These are phyloP conservation scores for Diuraphis noxia DNA, from an alignment of 1,140 invertebrate genomes.

Conservation along the genomic window DNA sequence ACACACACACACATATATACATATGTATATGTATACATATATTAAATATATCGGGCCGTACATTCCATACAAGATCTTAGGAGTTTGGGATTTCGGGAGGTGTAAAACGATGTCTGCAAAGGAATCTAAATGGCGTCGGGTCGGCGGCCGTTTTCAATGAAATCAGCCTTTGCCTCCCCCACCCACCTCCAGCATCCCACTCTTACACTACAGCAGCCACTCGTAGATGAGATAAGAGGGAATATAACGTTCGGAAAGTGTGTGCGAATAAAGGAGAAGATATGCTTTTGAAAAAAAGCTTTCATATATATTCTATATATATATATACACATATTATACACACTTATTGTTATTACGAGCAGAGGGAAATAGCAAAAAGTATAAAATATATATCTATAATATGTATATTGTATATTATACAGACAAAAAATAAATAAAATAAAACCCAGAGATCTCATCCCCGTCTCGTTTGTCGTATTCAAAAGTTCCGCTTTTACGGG, in stretches of 20 bases:
- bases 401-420: not conserved
- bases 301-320: not conserved
- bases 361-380: not conserved
- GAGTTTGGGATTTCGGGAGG: not conserved
- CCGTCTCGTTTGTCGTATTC: slow-evolving; percentile 47
- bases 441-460: slow-evolving; percentile 18
- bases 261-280: not conserved
- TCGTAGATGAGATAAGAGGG: not conserved
- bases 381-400: not conserved
- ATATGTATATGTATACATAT: not conserved
- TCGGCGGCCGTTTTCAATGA: not conserved
- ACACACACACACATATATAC: too few relatives aligned
- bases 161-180: not conserved
- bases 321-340: not conserved
- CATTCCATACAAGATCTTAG: not conserved
- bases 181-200: not conserved
- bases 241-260: not conserved
- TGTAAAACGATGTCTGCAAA: not conserved
- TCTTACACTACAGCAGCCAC: not conserved
- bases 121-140: not conserved
- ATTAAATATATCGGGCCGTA: not conserved
- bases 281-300: slow-evolving; percentile 29
- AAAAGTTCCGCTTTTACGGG: slow-evolving; percentile 44
- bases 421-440: slow-evolving; percentile 13
- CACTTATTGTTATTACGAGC: slow-evolving; percentile 49